These are phyloP conservation scores for Pseudopleuronectes americanus DNA, from an alignment of 2,797 vertebrate genomes.

Conservation along the genomic window DNA sequence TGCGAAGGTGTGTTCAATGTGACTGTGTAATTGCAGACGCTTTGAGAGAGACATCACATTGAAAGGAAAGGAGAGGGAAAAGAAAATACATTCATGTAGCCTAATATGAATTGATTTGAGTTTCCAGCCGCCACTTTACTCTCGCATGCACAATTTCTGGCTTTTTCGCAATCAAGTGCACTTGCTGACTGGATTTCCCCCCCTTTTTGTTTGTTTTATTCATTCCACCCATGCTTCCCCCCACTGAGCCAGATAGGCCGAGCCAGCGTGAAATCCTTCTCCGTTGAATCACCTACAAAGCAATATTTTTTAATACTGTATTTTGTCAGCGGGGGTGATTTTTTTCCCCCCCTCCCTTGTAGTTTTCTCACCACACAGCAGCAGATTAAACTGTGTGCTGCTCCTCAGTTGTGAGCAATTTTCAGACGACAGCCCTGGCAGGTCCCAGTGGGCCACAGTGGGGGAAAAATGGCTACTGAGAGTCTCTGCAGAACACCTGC, in stretches of 20 bases:
- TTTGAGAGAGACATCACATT: conserved; percentile 35
- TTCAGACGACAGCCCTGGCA: conserved; percentile 35
- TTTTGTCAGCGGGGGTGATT: conserved; percentile 58
- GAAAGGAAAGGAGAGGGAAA: conserved; percentile 11
- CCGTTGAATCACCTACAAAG: conserved; percentile 46
- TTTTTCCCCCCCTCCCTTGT: conserved; percentile 32
- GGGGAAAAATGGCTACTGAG: conserved; percentile 64
- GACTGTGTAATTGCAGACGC: conserved; percentile 30
- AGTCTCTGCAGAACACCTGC: conserved; percentile 69
- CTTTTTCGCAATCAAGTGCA: conserved; percentile 56
- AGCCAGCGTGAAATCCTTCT: conserved; percentile 24
- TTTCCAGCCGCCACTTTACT: conserved; percentile 37
- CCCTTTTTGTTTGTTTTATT: conserved; percentile 7
- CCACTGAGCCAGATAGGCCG: not conserved
- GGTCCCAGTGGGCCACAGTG: conserved; percentile 51
- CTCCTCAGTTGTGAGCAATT: conserved; percentile 58
- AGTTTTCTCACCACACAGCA: conserved; percentile 49
- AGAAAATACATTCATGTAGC: conserved; percentile 10
- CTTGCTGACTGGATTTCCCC: conserved; percentile 52
- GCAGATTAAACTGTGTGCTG: conserved; percentile 47
- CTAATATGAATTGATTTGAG: conserved; percentile 61
- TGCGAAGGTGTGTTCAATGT: conserved; percentile 20
- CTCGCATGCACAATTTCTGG: conserved; percentile 36
- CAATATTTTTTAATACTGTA: conserved; percentile 51
- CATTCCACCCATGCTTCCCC: not conserved